These are phyloP conservation scores for Acanthurus tractus DNA, from an alignment of 2,797 vertebrate species.

Conservation along the genomic window DNA sequence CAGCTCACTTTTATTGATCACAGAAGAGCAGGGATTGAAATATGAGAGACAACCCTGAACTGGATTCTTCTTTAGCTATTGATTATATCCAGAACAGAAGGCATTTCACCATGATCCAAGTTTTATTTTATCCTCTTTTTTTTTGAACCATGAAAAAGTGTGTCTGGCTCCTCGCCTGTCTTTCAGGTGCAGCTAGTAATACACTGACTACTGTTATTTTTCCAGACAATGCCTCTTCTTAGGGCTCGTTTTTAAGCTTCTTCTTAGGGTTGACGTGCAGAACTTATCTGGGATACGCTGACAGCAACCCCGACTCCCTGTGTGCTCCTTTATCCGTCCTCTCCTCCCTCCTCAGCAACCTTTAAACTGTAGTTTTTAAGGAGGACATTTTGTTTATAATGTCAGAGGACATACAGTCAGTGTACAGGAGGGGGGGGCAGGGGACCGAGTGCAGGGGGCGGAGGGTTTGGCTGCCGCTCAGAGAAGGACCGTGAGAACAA, in stretches of 20 bases:
- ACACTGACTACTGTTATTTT: slow-evolving; percentile 53
- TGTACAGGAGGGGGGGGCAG: slow-evolving; percentile 7
- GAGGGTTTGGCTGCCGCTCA: slow-evolving; percentile 33
- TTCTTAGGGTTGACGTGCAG: slow-evolving; percentile 51
- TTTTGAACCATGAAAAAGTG: slow-evolving; percentile 64
- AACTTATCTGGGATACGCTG: slow-evolving; percentile 56
- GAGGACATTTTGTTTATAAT: slow-evolving; percentile 58
- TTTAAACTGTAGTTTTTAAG: slow-evolving; percentile 60
- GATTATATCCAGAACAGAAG: slow-evolving; percentile 83
- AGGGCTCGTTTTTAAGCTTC: slow-evolving; percentile 45
- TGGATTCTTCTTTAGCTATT: slow-evolving; percentile 81
- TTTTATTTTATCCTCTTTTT: slow-evolving; percentile 71
- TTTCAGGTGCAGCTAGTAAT: slow-evolving; percentile 60
- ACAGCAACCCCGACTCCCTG: slow-evolving; percentile 35
- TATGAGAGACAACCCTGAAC: slow-evolving; percentile 80
- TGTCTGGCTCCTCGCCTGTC: slow-evolving; percentile 74
- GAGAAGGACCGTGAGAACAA: slow-evolving; percentile 67
- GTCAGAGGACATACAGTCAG: slow-evolving; percentile 30
- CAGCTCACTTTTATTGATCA: slow-evolving; percentile 84
- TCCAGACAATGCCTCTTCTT: slow-evolving; percentile 59
- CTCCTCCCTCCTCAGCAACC: slow-evolving; percentile 38
- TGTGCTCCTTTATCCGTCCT: slow-evolving; percentile 37
- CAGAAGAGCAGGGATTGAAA: slow-evolving; percentile 81
- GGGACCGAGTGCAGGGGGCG: slow-evolving; percentile 5
- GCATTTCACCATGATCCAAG: slow-evolving; percentile 75